Evolutionary conservation across 1,140 invertebrate genomes (phyloP), one percentile per base, ranked within the genome.

Genomic region (Brachionus plicatilis): DNA sequence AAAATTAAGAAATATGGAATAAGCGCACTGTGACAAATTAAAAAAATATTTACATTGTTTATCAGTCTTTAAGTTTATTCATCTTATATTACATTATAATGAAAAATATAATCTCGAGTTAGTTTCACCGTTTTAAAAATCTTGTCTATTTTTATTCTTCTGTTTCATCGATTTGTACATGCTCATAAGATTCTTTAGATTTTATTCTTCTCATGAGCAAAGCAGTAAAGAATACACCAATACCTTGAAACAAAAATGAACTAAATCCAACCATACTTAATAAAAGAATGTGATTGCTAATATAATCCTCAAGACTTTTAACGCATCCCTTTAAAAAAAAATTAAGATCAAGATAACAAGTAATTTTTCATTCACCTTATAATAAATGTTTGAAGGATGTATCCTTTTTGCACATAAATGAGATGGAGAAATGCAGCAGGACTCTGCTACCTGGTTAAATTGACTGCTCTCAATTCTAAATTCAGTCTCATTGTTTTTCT

Each of bases 321-420:
- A 82, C 79, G 12, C 79, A 82, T 9, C 79, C 79, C 53, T 82
- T n/a, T 29, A 37, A 8, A 65, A 29, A 14, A 37, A 65, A 37
- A 33, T 20, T 17, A 20, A 33, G 8, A 27, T 78, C 3, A 78
- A 56, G 11, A 50, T 20, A n/a, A 17, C n/a, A 4, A 7, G 14
- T 8, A 50, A 41, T 17, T 14, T 20, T 29, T 78, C 2, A 9
- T 14, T n/a, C 47, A 80, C 76, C 20, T 24, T 56, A 17, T 53
- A 53, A 20, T 60, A 80, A 65, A 82, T 82, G 29, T 82, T 82
- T 8, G 79, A 82, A 1, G 79, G 79, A 47, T 82, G 79, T 11
- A 68, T 65, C 43, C 79, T 43, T 14, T 24, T 82, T 27, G 50
- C 79, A 37, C 79, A 82, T 65, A 65, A 68, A 60, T 60, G n/a